phyloP scores from a whole-genome alignment of 1,140 invertebrate genomes.

The Lepidurus packardi region DNA sequence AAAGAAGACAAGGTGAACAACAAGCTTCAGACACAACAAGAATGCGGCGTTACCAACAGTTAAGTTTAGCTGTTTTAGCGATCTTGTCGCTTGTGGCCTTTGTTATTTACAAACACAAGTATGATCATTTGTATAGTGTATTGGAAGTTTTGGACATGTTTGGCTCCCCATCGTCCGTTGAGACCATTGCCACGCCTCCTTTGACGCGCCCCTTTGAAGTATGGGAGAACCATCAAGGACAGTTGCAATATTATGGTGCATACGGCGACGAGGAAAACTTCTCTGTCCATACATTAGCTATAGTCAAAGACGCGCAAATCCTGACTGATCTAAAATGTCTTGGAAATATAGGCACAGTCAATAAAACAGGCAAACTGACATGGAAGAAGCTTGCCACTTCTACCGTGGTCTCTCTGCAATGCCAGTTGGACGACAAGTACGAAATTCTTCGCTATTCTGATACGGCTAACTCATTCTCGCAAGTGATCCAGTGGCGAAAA shows the following conservation, averaged over 20 bases:
- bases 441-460: not conserved
- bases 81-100: slow-evolving; percentile 60
- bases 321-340: not conserved
- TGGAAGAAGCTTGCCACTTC: not conserved
- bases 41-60: slow-evolving; percentile 71
- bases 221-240: not conserved
- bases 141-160: slow-evolving; percentile 71
- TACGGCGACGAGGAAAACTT: slow-evolving; percentile 23
- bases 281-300: not conserved
- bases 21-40: slow-evolving; percentile 23
- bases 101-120: slow-evolving; percentile 68
- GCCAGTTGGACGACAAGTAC: slow-evolving; percentile 1
- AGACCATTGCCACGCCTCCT: slow-evolving; percentile 3
- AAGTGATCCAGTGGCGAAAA: not conserved
- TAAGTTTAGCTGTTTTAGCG: slow-evolving; percentile 58
- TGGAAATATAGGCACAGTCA: not conserved
- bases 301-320: not conserved
- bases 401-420: not conserved
- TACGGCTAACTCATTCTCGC: not conserved
- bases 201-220: slow-evolving; percentile 11
- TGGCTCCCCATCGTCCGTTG: slow-evolving; percentile 50
- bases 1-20: not conserved
- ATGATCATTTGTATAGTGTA: slow-evolving; percentile 64
- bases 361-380: not conserved
- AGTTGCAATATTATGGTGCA: slow-evolving; percentile 23